Conservation (phyloP, 1,140 invertebrate species). For the Diprion similis region DNA sequence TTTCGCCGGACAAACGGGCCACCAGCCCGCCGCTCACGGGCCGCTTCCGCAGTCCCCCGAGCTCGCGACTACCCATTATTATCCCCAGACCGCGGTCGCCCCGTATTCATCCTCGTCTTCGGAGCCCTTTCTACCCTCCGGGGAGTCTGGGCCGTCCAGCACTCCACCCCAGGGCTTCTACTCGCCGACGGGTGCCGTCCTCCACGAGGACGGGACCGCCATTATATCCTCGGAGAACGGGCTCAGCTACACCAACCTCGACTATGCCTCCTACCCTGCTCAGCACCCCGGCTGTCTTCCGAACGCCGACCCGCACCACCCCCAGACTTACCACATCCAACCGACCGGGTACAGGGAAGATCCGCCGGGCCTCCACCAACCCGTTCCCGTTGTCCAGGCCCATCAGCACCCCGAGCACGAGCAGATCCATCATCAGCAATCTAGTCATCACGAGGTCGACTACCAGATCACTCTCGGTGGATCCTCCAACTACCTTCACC, state of each 20-base stretch:
- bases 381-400: conserved; percentile 32
- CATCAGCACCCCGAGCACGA: conserved; percentile 49
- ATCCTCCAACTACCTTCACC: conserved; percentile 50
- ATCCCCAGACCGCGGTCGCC: conserved; percentile 50
- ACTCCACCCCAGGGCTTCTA: conserved; percentile 53
- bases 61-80: conserved; percentile 53
- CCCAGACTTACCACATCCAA: conserved; percentile 45
- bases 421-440: conserved; percentile 50
- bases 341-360: conserved; percentile 43
- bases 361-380: conserved; percentile 31
- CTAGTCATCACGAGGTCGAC: conserved; percentile 53
- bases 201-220: conserved; percentile 60
- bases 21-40: conserved; percentile 40
- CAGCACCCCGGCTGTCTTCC: conserved; percentile 37
- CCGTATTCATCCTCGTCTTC: conserved; percentile 49
- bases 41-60: conserved; percentile 53
- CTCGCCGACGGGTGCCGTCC: conserved; percentile 49
- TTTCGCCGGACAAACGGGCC: conserved; percentile 48
- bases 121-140: conserved; percentile 40
- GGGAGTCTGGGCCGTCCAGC: conserved; percentile 41
- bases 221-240: conserved; percentile 87
- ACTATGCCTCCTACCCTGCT: conserved; percentile 66
- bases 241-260: conserved; percentile 88
- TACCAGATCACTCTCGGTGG: conserved; percentile 43
- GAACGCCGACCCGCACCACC: conserved; percentile 36